These are phyloP conservation scores for Ochlodes sylvanus DNA, from an alignment of 2,888 invertebrate species.

Conservation along the genomic window DNA sequence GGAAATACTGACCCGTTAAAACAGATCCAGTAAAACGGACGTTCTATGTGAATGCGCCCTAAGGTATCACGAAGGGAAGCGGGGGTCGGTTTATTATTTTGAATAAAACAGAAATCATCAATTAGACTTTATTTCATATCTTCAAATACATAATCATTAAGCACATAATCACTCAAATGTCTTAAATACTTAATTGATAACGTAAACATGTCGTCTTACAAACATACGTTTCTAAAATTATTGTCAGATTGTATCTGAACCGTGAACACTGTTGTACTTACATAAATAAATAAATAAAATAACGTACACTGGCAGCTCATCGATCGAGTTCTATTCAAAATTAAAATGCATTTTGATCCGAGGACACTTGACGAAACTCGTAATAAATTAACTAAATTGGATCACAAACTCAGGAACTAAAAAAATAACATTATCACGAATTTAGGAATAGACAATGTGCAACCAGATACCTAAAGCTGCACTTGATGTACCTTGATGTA, in stretches of 20 bases:
- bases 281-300: conserved; percentile 38
- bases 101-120: conserved; percentile 23
- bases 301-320: conserved; percentile 19
- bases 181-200: conserved; percentile 29
- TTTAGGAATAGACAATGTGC: conserved; percentile 2
- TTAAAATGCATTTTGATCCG: conserved; percentile 20
- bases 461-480: not conserved
- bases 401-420: conserved; percentile 53
- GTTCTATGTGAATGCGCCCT: no score
- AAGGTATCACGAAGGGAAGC: no score
- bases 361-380: conserved; percentile 1
- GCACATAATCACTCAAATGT: conserved; percentile 23
- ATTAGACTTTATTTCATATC: conserved; percentile 23
- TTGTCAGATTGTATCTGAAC: conserved; percentile 65
- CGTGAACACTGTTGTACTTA: conserved; percentile 50
- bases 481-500: not conserved
- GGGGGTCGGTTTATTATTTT: not conserved
- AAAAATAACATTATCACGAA: conserved; percentile 23
- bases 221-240: conserved; percentile 45
- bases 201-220: conserved; percentile 18
- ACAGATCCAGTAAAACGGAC: no score
- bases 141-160: conserved; percentile 14
- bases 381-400: conserved; percentile 38
- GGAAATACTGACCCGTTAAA: no score
- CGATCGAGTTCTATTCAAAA: not conserved